Conservation (phyloP, 2,888 invertebrate species). For the Pachycephus smyrnensis region DNA sequence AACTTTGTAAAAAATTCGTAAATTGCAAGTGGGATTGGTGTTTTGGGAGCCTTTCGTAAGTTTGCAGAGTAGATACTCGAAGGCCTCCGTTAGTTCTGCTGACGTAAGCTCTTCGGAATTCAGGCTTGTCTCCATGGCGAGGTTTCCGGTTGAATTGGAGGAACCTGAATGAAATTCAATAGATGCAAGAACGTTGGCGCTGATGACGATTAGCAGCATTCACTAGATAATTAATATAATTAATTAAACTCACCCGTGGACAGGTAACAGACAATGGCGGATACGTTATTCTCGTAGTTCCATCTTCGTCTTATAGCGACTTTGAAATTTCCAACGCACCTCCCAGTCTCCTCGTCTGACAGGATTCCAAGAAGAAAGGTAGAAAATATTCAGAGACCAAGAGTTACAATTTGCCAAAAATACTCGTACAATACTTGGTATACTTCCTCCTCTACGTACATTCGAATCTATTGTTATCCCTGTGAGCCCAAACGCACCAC, state of each 20-base stretch:
- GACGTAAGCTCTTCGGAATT: slow-evolving; percentile 64
- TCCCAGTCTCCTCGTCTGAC: slow-evolving; percentile 91
- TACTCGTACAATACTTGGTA: not conserved
- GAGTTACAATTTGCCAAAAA: not conserved
- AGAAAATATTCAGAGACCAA: not conserved
- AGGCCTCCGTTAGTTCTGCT: slow-evolving; percentile 70
- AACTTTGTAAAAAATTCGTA: slow-evolving; percentile 84
- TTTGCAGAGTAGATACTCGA: slow-evolving; percentile 71
- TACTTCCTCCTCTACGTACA: slow-evolving; percentile 71
- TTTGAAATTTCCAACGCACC: slow-evolving; percentile 83
- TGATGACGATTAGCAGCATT: not conserved
- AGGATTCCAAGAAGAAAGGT: slow-evolving; percentile 29
- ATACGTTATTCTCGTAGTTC: slow-evolving; percentile 90
- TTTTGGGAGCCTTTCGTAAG: slow-evolving; percentile 70
- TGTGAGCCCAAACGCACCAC: slow-evolving; percentile 95
- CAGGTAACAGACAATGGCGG: slow-evolving; percentile 86
- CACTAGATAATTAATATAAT: not conserved
- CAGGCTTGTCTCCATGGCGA: slow-evolving; percentile 57
- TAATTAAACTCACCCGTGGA: slow-evolving; percentile 72
- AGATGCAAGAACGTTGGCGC: not conserved
- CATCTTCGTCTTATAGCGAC: slow-evolving; percentile 87
- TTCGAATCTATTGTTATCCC: slow-evolving; percentile 88
- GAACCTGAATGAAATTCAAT: slow-evolving; percentile 47
- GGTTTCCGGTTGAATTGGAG: slow-evolving; percentile 62
- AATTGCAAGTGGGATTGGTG: slow-evolving; percentile 74